Conservation (phyloP, 2,888 invertebrate species). For the Girardia tigrina region DNA sequence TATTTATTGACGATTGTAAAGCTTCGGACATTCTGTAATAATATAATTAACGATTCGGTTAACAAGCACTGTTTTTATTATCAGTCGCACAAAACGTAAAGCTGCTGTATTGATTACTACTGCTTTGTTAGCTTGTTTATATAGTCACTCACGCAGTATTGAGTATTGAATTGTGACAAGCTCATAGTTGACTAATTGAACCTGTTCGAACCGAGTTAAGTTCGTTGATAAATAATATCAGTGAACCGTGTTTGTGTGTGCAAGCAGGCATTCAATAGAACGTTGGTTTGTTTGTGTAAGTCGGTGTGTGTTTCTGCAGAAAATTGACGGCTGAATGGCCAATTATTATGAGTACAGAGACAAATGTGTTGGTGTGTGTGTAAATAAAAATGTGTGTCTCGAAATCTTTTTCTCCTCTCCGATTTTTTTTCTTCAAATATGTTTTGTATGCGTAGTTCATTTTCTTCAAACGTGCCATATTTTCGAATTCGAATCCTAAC, state of each 20-base stretch:
- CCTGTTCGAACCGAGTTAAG: conserved; percentile 23
- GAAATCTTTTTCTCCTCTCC: background rate
- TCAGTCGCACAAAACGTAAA: conserved; percentile 17
- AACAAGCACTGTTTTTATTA: conserved; percentile 3
- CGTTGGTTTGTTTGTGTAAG: conserved; percentile 20
- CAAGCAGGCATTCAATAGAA: conserved; percentile 23
- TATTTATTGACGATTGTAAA: background rate
- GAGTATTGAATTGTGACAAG: conserved; percentile 23
- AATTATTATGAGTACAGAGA: conserved; percentile 20
- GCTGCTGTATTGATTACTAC: conserved; percentile 23
- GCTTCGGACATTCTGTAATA: conserved; percentile 2
- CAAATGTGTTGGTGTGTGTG: conserved; percentile 2
- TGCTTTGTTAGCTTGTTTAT: conserved; percentile 23
- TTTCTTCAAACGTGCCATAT: conserved; percentile 18
- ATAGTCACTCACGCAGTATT: conserved; percentile 23
- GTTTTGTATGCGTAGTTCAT: conserved; percentile 15
- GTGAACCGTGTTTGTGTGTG: conserved; percentile 23
- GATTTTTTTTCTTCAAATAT: conserved; percentile 10
- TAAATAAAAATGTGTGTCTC: background rate
- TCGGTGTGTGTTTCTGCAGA: conserved; percentile 5
- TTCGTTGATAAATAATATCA: conserved; percentile 23
- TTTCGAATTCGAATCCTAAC: conserved; percentile 23
- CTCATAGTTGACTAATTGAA: conserved; percentile 23
- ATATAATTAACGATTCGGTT: conserved; percentile 23
- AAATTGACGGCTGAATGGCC: conserved; percentile 23